Base-by-base conservation (phyloP, 2,797 vertebrate genomes). In the Emydoidea blandingii region DNA sequence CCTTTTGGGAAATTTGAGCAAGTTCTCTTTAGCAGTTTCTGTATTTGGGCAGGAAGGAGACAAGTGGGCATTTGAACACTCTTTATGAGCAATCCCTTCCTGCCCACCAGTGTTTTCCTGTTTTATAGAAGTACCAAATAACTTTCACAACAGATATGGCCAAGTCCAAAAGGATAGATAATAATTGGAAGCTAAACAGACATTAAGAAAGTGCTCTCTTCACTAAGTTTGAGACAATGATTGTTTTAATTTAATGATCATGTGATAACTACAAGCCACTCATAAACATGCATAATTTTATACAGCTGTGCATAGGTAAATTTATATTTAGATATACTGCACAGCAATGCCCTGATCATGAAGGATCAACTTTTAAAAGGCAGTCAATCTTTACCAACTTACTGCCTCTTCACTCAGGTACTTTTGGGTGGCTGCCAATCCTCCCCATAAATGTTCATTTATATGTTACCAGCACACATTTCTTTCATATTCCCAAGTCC, bases 381-480 rank as follows among this genome's bases (percentile, higher is more conserved):
- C 92, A 83, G 89, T n/a, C 78, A 91, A 96, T 96, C 95, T 86
- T 96, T 95, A 96, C 93, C 79, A 93, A 95, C 78, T 56, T 80
- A 47, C 85, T 72, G 96, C 96, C 86, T 95, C 88, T 91, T 82
- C 95, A 97, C 96, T 96, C 90, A 97, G 4, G 96, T 44, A 83
- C 6, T 95, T 95, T 81, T 81, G 87, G 85, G 89, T 80, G 88
- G 81, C 94, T 79, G 88, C 12, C n/a, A 37, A 21, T 72, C 65
- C 16, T 68, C 83, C 91, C 72, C 90, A 83, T 81, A 94, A 90
- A 84, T 89, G 87, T 90, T 81, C 93, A 93, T 95, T 94, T 96
- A 90, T 91, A 92, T 52, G 12, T 57, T 27, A 74, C 56, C 31
- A 50, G 82, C 65, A 88, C 2, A 27, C 89, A 88, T 8, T 14